phyloP scores from a whole-genome alignment of 2,797 vertebrate species.

The Meda fulgida region DNA sequence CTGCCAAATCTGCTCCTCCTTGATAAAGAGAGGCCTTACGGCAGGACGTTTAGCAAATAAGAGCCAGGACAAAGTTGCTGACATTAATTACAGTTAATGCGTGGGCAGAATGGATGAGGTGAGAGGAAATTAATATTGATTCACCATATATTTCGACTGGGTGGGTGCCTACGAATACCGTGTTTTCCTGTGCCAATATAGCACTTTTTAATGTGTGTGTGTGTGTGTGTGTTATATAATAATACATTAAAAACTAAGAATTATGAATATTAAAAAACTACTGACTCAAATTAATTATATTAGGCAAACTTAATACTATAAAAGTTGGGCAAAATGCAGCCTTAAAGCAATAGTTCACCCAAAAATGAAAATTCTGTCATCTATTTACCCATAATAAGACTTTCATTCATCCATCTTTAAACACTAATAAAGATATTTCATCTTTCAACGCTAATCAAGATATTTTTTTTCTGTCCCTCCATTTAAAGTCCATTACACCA shows the following conservation, averaged over 20 bases:
- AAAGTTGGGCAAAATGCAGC: background rate
- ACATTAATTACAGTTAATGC: conserved; percentile 56
- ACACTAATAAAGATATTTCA: no score
- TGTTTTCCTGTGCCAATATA: background rate
- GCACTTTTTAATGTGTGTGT: background rate
- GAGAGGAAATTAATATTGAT: conserved; percentile 53
- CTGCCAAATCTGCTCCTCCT: conserved; percentile 63
- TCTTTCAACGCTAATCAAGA: background rate
- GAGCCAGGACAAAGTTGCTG: conserved; percentile 27
- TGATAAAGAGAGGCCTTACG: conserved; percentile 45
- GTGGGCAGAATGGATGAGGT: conserved; percentile 31
- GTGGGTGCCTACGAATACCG: conserved; percentile 12
- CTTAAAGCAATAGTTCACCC: background rate
- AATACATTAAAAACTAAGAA: no score
- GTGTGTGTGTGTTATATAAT: background rate
- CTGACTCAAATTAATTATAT: background rate
- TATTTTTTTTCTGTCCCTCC: background rate
- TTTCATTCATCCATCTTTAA: background rate
- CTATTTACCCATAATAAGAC: background rate
- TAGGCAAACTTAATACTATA: no score
- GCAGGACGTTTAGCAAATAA: conserved; percentile 13
- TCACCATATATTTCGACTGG: conserved; percentile 41
- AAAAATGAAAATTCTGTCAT: background rate
- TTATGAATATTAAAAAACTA: no score
- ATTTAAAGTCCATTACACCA: background rate